Evolutionary conservation across 2,797 vertebrate species (phyloP), one percentile per base, ranked within the genome.

Genomic region (Anolis apletophallus): DNA sequence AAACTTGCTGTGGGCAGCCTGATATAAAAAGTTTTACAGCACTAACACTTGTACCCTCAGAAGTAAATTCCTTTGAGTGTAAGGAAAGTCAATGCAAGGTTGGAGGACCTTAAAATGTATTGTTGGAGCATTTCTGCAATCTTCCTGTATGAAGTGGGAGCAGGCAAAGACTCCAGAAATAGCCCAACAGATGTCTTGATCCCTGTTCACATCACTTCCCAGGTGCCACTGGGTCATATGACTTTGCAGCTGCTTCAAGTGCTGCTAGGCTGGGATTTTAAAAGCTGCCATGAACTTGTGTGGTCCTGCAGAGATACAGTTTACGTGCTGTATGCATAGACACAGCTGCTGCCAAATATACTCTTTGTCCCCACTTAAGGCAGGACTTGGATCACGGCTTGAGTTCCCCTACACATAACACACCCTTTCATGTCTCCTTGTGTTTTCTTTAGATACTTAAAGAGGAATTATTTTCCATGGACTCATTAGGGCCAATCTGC

Each of bases 251-350:
- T 91, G 83, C 86, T 92, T 90, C 82, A 40, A 12, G 84, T 81
- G 74, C 90, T 91, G 88, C 0, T 0, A 87, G 92, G 34, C 84
- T 88, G 61, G 71, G 86, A 84, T 89, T 76, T 89, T 93, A 34
- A 81, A 93, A 89, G 88, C 9, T 40, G 89, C 87, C 88, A 71
- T 84, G 87, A 96, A 94, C 96, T 91, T 96, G 96, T 95, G 96
- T 96, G 95, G 95, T 96, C 96, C 94, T 94, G 93, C 94, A 95
- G 92, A 95, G 92, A 87, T 2, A 5, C 81, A 94, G 77, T 72
- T 88, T 93, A 91, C 14, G 71, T 93, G 91, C 17, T 1, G 90
- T 32, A 93, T 82, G 84, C 88, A 0, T 0, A 64, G 50, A 29
- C 84, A 73, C 85, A 82, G 90, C 89, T 84, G 84, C 81, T 86